Evolutionary conservation across 2,113 vertebrate genomes (phyloP), one percentile per base, ranked within the genome.

Genomic region (Struthidea cinerea): DNA sequence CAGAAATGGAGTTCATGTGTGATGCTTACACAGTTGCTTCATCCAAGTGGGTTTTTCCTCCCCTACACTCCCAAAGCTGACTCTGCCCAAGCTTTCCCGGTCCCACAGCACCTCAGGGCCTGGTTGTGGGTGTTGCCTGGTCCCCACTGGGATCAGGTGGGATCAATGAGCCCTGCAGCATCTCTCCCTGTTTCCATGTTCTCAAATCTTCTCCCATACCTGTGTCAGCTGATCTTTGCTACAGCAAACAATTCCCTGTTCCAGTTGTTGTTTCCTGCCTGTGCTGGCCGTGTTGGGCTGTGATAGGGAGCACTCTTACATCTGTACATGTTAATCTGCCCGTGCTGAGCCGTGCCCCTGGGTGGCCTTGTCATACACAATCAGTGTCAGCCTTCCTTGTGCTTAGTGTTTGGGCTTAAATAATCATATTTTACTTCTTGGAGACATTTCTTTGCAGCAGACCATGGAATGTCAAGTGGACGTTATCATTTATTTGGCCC

Each of bases 351-450:
- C 41, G 24, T 95, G 96, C 94, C 94, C 94, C 95, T 96, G 96
- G 95, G 94, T 97, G 96, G 96, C 93, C 96, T 93, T 97, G 96
- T 96, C 95, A 92, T 78, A 49, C 8, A 67, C 95, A 96, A 94
- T 96, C 91, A 93, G 89, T 70, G 89, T 97, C 93, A 95, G 60
- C 86, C 83, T 74, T 92, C 63, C 92, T 57, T 11, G 49, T 74
- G 83, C 64, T 84, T 84, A 90, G 80, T 59, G 75, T 78, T 95
- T 93, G 76, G 80, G 64, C 71, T 93, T 83, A 88, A 95, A 93
- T 90, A 77, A 95, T 74, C 9, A 3, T 68, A 75, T 94, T 92
- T 94, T 84, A 74, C 64, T 89, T 94, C 68, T 94, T 81, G 56
- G 56, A 91, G 84, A 41, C 28, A 4, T 52, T 83, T 69, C 64